Evolutionary conservation across 2,888 invertebrate genomes (phyloP).

Genomic region (Chironomus riparius): DNA sequence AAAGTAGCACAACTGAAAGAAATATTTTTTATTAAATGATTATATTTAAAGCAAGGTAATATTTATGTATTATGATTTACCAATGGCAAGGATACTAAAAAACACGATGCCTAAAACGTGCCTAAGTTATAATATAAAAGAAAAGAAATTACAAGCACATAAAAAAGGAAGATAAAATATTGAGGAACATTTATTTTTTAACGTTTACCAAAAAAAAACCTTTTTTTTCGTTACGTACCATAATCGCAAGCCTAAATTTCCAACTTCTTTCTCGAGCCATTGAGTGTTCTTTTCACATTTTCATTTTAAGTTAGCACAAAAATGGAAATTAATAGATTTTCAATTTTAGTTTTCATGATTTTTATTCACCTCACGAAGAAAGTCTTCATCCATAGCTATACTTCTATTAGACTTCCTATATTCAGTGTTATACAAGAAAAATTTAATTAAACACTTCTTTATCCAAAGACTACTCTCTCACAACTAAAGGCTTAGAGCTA

Average conservation of each 20-base stretch:
- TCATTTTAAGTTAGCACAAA: too few species aligned
- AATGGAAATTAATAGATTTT: neutral
- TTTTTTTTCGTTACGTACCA: conserved; percentile 68
- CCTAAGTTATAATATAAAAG: conserved; percentile 35
- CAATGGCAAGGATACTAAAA: neutral
- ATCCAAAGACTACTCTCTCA: neutral
- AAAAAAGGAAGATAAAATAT: too few species aligned
- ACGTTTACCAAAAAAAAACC: conserved; percentile 45
- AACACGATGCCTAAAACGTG: conserved; percentile 3
- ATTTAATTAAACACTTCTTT: neutral
- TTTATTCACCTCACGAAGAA: neutral
- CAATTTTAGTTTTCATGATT: neutral
- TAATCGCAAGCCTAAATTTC: conserved; percentile 57
- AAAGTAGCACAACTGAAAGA: conserved; percentile 67
- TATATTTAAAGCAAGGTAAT: neutral
- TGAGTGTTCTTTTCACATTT: conserved; percentile 38
- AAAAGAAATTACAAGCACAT: conserved; percentile 46
- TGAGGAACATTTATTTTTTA: too few species aligned
- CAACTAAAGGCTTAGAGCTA: neutral
- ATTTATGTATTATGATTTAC: neutral
- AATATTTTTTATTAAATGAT: neutral
- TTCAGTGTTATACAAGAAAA: neutral
- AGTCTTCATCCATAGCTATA: neutral
- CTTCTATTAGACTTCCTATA: neutral
- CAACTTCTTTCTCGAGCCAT: conserved; percentile 63